A percentile compares a stretch with the other conserved stretches of the same genome.
These are phyloP conservation scores for Polydrusus cervinus DNA, from an alignment of 2,888 invertebrate genomes.

Conservation along the genomic window DNA sequence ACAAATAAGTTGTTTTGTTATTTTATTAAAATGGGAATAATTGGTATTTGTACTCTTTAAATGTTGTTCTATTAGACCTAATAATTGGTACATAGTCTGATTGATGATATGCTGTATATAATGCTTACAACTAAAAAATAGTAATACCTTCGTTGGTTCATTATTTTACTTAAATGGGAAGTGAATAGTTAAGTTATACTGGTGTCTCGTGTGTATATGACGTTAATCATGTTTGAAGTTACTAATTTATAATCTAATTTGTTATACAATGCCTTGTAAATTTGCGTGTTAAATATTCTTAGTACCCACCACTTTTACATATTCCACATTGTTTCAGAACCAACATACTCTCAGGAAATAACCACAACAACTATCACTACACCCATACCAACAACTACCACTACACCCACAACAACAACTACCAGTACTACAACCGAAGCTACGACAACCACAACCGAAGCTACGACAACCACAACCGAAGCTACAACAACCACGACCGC, in stretches of 20 bases:
- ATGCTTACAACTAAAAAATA: too few species aligned
- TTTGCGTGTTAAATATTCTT: too few species aligned
- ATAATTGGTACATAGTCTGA: too few species aligned
- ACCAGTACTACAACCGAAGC: slow-evolving; percentile 23
- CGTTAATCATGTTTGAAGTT: too few species aligned
- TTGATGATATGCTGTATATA: too few species aligned
- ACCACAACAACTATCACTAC: slow-evolving; percentile 2
- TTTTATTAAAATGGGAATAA: background rate
- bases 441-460: slow-evolving; percentile 26
- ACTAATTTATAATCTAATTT: too few species aligned
- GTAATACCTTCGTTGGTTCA: too few species aligned
- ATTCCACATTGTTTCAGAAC: slow-evolving; percentile 8
- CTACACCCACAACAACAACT: slow-evolving; percentile 26
- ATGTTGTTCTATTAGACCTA: background rate
- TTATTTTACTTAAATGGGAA: too few species aligned
- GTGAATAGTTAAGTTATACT: too few species aligned
- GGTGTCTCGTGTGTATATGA: too few species aligned
- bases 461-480: slow-evolving; percentile 6
- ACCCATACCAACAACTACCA: slow-evolving; percentile 24
- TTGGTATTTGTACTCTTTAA: background rate
- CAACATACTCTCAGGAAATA: slow-evolving; percentile 5
- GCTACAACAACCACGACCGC: slow-evolving; percentile 10
- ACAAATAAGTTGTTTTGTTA: background rate
- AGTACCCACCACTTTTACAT: background rate
- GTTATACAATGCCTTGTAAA: too few species aligned